These are phyloP conservation scores for Pelosia muscerda DNA, from an alignment of 2,888 invertebrate genomes.

Conservation along the genomic window DNA sequence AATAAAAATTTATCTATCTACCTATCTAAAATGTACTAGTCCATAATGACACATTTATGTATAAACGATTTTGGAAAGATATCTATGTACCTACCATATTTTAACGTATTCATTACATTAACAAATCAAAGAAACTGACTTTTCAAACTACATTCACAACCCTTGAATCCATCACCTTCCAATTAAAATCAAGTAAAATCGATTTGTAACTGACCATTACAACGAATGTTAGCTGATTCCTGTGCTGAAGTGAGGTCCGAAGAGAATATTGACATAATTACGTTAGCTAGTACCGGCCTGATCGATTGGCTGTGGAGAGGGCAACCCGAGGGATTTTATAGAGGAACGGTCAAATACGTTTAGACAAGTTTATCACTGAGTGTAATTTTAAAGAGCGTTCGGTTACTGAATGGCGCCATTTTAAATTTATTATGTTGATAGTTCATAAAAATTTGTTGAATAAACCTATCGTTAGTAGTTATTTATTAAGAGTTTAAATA, in stretches of 20 bases:
- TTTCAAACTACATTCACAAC: neutral
- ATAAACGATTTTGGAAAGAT: too few relatives aligned
- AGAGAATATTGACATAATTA: conserved; percentile 26
- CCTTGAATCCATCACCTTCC: neutral
- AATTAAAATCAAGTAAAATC: conserved; percentile 2
- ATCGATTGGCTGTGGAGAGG: conserved; percentile 23
- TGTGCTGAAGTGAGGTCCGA: conserved; percentile 12
- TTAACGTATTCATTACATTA: neutral
- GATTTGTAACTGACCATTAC: conserved; percentile 3
- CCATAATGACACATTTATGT: too few relatives aligned
- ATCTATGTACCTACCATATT: too few relatives aligned
- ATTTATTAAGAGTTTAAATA: neutral
- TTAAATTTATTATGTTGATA: neutral
- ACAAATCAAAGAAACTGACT: neutral
- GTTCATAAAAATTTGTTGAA: neutral
- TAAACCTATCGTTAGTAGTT: neutral
- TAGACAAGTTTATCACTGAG: conserved; percentile 3
- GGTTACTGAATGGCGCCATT: neutral
- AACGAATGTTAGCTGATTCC: neutral
- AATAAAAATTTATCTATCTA: too few relatives aligned
- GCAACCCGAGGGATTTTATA: conserved; percentile 14
- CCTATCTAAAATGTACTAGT: too few relatives aligned
- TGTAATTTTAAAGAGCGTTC: neutral
- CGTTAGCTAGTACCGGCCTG: conserved; percentile 7
- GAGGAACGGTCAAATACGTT: conserved; percentile 7